Evolutionary conservation across 2,113 vertebrate species (phyloP).

Genomic region (Sander vitreus): DNA sequence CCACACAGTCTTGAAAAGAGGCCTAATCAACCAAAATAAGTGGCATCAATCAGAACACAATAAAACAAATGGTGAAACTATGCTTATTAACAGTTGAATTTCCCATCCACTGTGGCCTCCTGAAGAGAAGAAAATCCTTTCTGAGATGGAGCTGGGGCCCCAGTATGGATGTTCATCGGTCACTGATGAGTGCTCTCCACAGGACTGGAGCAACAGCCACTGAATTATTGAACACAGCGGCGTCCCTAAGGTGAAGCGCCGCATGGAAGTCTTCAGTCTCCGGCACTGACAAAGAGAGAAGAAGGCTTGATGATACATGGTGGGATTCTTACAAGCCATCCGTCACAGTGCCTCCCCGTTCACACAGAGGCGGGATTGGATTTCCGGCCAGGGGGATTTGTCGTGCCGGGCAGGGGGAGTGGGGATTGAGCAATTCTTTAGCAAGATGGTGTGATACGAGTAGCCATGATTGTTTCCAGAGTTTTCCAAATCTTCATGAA

Average conservation of each 20-base stretch:
- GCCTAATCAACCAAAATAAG: not conserved
- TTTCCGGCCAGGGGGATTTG: slow-evolving; percentile 65
- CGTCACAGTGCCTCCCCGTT: slow-evolving; percentile 63
- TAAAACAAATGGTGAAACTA: not conserved
- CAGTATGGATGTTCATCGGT: slow-evolving; percentile 67
- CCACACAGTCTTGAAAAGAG: not conserved
- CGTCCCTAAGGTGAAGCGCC: slow-evolving; percentile 66
- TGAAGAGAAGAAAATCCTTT: not conserved
- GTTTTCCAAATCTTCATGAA: slow-evolving; percentile 39
- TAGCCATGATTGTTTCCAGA: slow-evolving; percentile 46
- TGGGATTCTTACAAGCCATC: slow-evolving; percentile 75
- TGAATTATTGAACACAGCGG: slow-evolving; percentile 78
- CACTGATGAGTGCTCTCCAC: slow-evolving; percentile 74
- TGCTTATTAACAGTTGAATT: slow-evolving; percentile 39
- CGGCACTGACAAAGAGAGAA: slow-evolving; percentile 64
- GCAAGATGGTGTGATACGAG: slow-evolving; percentile 43
- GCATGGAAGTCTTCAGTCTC: slow-evolving; percentile 76
- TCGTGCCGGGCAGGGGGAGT: slow-evolving; percentile 24
- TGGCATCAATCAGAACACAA: not conserved
- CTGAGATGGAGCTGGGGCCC: slow-evolving; percentile 7
- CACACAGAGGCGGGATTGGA: slow-evolving; percentile 68
- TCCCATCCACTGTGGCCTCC: slow-evolving; percentile 7
- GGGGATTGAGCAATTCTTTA: slow-evolving; percentile 57
- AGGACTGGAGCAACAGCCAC: slow-evolving; percentile 73
- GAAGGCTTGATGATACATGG: slow-evolving; percentile 73